phyloP scores from a whole-genome alignment of 2,888 invertebrate species.

The Habroteleia sp. region DNA sequence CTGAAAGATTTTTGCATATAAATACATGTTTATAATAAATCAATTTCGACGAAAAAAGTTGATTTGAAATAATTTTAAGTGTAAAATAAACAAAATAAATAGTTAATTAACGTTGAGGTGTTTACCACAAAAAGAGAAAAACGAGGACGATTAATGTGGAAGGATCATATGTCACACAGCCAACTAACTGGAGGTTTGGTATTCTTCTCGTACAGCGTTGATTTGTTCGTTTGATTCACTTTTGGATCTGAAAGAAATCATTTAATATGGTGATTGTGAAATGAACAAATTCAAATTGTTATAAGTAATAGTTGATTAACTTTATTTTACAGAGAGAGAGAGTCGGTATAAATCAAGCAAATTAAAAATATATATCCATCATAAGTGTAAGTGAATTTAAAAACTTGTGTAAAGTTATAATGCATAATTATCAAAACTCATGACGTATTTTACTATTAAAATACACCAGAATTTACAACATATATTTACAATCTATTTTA shows the following conservation, averaged over 20 bases:
- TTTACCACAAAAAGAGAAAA: conserved; percentile 54
- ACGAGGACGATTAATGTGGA: conserved; percentile 44
- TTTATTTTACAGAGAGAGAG: conserved; percentile 21
- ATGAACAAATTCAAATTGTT: conserved; percentile 36
- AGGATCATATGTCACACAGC: conserved; percentile 48
- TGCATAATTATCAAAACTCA: too few species aligned
- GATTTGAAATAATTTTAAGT: too few species aligned
- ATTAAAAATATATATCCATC: too few species aligned
- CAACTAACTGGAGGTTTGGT: conserved; percentile 73
- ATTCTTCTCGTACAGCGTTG: conserved; percentile 76
- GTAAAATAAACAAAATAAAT: conserved; percentile 15
- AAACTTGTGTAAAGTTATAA: too few species aligned
- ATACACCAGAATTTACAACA: too few species aligned
- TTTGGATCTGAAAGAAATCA: conserved; percentile 81
- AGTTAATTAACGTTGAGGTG: conserved; percentile 20
- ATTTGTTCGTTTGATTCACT: conserved; percentile 77
- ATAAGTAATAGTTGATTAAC: conserved; percentile 27
- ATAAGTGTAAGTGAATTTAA: too few species aligned
- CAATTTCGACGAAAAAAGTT: too few species aligned
- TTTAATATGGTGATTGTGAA: conserved; percentile 50
- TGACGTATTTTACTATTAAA: too few species aligned
- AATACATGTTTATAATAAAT: too few species aligned
- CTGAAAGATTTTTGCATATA: too few species aligned
- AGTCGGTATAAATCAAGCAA: too few species aligned
- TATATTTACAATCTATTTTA: too few species aligned